Evolutionary conservation across 2,888 invertebrate species (phyloP), one percentile per base, ranked within the genome.

Genomic region (Mesochorus sp.): DNA sequence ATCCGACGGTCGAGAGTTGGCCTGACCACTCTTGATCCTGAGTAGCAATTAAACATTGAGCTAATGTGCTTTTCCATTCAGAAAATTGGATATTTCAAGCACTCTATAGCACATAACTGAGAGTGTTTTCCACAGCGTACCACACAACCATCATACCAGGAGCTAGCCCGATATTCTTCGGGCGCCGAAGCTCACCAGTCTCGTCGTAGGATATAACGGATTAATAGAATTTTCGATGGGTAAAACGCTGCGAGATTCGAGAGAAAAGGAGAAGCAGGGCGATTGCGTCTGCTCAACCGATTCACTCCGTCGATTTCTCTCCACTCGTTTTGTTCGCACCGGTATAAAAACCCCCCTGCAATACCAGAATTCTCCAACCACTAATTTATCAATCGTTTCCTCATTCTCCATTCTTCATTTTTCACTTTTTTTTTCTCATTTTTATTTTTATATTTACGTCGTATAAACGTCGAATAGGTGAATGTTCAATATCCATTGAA

Each of bases 41-140:
- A 85, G 84, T 86, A 85, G 88, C 88, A 88, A 89, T 89, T 88
- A 87, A 87, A 87, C 88, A 88, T 89, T 85, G 83, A 82, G 85
- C 85, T 88, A 88, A 87, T 87, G 86, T 88, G 88, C 87, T 87
- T 88, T 88, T 87, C 87, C 89, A 88, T 89, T 89, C 88, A 87
- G 88, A 88, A 89, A 89, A 89, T 89, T 87, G 86, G 88, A 88
- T 87, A 87, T 88, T 86, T 86, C 84, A 83, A 80, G 81, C 78
- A 74, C 78, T 51, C 66, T 62, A 28, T 42, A 51, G 59, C 42
- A 37, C 26, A 51, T 37, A 26, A 51, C 37, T 21, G 47, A 14
- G 62, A 37, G 57, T 64, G 19, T n/a, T 61, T 55, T 42, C 39
- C 49, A 51, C 66, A 51, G 5, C n/a, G n/a, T n/a, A n/a, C n/a